phyloP scores from a whole-genome alignment of 1,140 invertebrate genomes.

The Papilio polytes region DNA sequence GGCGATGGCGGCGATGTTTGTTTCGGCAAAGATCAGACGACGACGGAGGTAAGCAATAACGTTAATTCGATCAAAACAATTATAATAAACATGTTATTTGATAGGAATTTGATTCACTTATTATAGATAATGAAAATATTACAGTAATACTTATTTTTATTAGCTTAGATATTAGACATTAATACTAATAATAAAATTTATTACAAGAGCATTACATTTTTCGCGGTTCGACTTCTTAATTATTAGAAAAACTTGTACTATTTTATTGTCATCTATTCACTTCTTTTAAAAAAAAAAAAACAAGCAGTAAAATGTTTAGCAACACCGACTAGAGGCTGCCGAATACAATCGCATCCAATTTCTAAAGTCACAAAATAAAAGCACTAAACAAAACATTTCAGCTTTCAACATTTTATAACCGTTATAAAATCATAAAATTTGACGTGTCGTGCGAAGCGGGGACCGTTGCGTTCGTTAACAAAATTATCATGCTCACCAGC shows the following conservation, averaged over 20 bases:
- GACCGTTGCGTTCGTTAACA: constrained; percentile 15
- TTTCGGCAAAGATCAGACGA: constrained; percentile 50
- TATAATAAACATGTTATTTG: not conserved
- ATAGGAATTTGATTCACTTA: constrained; percentile 3
- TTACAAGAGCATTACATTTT: not conserved
- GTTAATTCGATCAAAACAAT: constrained; percentile 13
- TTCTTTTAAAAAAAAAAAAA: not conserved
- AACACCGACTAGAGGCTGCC: not conserved
- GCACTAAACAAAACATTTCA: not conserved
- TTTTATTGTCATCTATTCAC: no score
- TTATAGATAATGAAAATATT: not conserved
- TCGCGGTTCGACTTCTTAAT: not conserved
- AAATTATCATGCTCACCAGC: constrained; percentile 14
- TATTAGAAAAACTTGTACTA: not conserved
- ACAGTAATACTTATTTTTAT: not conserved
- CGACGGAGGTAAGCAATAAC: not conserved
- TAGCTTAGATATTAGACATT: constrained; percentile 1
- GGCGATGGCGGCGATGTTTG: constrained; percentile 49
- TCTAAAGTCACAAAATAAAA: not conserved
- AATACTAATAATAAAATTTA: not conserved
- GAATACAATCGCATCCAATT: not conserved
- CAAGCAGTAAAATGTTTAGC: not conserved
- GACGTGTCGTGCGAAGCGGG: not conserved
- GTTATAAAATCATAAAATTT: constrained; percentile 17
- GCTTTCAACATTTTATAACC: constrained; percentile 7